Conservation (phyloP, 2,888 invertebrate species). For the Agonopterix arenella region DNA sequence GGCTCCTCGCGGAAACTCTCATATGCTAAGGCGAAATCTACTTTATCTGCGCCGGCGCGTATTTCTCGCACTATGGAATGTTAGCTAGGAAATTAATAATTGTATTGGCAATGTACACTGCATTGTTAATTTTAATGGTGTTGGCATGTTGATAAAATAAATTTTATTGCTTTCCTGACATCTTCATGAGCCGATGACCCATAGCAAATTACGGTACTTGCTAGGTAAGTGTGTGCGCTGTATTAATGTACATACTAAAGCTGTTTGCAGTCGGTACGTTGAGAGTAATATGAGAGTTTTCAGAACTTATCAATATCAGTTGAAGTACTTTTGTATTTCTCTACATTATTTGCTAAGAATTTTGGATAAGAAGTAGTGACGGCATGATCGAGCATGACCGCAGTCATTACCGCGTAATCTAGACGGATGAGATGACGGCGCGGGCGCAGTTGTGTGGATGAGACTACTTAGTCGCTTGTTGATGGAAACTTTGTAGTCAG, state of each 20-base stretch:
- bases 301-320: conserved; percentile 18
- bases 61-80: conserved; percentile 11
- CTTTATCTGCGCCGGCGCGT: neutral
- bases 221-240: conserved; percentile 25
- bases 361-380: neutral
- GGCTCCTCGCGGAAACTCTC: conserved; percentile 12
- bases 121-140: conserved; percentile 44
- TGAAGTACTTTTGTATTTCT: conserved; percentile 9
- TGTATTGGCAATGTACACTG: conserved; percentile 24
- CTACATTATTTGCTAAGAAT: neutral
- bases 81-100: conserved; percentile 21
- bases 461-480: neutral
- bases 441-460: neutral
- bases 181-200: conserved; percentile 65
- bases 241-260: conserved; percentile 33
- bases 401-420: conserved; percentile 7
- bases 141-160: conserved; percentile 38
- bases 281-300: conserved; percentile 20
- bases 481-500: conserved; percentile 37
- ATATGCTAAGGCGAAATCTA: conserved; percentile 6
- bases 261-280: neutral
- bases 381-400: conserved; percentile 5
- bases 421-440: neutral
- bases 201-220: conserved; percentile 60
- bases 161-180: conserved; percentile 55